Evolutionary conservation across 92 coral and sea anemone genomes (phyloP), one percentile per base, ranked within the genome.

Genomic region (Epizoanthus stellaris): DNA sequence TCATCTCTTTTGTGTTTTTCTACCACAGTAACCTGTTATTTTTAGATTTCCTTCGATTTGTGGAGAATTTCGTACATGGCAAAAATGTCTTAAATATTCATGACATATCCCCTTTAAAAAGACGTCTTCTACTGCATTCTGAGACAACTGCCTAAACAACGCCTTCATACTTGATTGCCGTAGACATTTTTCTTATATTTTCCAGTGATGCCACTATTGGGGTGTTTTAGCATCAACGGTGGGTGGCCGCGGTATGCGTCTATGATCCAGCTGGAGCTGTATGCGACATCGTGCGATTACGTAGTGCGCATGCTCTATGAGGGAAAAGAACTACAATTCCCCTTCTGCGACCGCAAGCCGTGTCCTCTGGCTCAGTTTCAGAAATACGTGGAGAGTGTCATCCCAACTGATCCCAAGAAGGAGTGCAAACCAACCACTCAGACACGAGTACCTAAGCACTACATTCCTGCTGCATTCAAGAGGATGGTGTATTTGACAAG

Each of bases 211-310:
- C 47, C 72, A 0, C 40, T 67, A 4, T 23, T 67, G 25, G 72
- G 47, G 1, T 67, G 72, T 25, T 67, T 67, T 25, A 36, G 40
- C 16, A 36, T 67, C 40, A 38, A 67, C 2, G 25, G 36, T 49
- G 36, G 36, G 13, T 34, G 72, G 72, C 72, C 72, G 16, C 72
- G 72, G 0, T 67, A 67, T 15, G 72, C 16, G 17, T 67, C 72
- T 20, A 67, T 67, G 72, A 14, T 67, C 36, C 72, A 67, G 47
- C 3, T 67, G 6, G 72, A 67, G 16, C 6, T 67, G 40, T 67
- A 67, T 36, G 13, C 72, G 4, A 67, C 11, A 67, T 4, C 5
- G 38, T 10, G 15, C 15, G 40, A 23, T 14, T 67, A 6, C 72
- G 14, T 10, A 67, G 16, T 67, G 47, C 25, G 72, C 16, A 20